These are phyloP conservation scores for Cheilosia grossa DNA, from an alignment of 2,888 invertebrate genomes.

Conservation along the genomic window DNA sequence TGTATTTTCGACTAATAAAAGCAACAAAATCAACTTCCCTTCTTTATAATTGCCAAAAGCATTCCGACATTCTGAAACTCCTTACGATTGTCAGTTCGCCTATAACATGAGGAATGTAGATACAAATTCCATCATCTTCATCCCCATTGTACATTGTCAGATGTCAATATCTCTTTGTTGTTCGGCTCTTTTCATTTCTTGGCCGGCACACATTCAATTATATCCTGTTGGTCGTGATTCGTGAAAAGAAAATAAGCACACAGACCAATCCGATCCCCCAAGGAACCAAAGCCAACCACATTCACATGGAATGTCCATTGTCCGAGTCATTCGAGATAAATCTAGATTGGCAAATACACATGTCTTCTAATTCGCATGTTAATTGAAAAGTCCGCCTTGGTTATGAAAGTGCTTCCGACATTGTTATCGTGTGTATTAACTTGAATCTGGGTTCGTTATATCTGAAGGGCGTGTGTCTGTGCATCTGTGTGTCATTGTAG, in stretches of 20 bases:
- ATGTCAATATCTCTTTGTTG: slow-evolving; percentile 63
- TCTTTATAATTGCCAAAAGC: slow-evolving; percentile 26
- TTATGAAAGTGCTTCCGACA: slow-evolving; percentile 70
- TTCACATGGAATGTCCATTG: slow-evolving; percentile 59
- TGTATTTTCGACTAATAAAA: background rate
- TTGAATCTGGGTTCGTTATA: slow-evolving; percentile 27
- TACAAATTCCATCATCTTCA: slow-evolving; percentile 4
- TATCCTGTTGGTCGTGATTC: slow-evolving; percentile 2
- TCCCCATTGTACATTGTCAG: slow-evolving; percentile 51
- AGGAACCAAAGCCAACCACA: slow-evolving; percentile 1
- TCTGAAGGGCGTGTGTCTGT: background rate
- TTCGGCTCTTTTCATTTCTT: slow-evolving; percentile 19
- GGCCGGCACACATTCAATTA: slow-evolving; percentile 44
- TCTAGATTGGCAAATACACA: slow-evolving; percentile 73
- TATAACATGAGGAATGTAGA: background rate
- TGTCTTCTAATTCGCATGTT: slow-evolving; percentile 78
- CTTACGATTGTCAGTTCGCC: background rate
- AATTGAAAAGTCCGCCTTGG: slow-evolving; percentile 78
- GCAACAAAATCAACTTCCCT: too few relatives aligned
- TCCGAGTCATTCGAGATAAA: slow-evolving; percentile 64
- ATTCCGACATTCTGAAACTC: slow-evolving; percentile 12
- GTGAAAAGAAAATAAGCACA: slow-evolving; percentile 37
- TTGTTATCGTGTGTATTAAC: slow-evolving; percentile 61
- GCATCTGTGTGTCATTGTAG: slow-evolving; percentile 13
- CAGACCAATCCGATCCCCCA: background rate